These are phyloP conservation scores for Characodon lateralis DNA, from an alignment of 2,797 vertebrate genomes.

Conservation along the genomic window DNA sequence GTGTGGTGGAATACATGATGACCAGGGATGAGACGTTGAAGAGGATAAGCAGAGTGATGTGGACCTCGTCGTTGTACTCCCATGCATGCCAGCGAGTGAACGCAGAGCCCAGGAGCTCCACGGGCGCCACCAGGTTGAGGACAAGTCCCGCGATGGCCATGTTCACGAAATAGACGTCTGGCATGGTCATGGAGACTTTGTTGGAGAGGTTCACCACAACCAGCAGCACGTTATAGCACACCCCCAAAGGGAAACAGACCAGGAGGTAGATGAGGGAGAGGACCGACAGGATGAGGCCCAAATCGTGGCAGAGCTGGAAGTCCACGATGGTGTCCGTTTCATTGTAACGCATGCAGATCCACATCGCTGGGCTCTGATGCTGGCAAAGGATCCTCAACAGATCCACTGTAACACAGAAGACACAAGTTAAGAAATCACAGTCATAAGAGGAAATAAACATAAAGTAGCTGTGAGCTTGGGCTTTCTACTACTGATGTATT, in stretches of 20 bases:
- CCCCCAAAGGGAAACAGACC: slow-evolving; percentile 89
- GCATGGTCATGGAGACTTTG: slow-evolving; percentile 97
- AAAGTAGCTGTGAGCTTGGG: not conserved
- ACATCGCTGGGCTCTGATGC: slow-evolving; percentile 86
- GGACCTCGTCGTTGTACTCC: slow-evolving; percentile 89
- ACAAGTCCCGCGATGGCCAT: slow-evolving; percentile 94
- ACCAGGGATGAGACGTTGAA: slow-evolving; percentile 96
- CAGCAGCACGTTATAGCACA: slow-evolving; percentile 93
- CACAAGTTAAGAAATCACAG: slow-evolving; percentile 11
- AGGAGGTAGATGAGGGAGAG: slow-evolving; percentile 94
- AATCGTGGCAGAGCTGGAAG: slow-evolving; percentile 88
- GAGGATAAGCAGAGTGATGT: slow-evolving; percentile 93
- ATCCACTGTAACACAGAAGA: slow-evolving; percentile 76
- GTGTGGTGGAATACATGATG: slow-evolving; percentile 93
- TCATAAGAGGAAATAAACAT: not conserved
- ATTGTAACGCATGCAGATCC: slow-evolving; percentile 92
- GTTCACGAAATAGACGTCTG: slow-evolving; percentile 97
- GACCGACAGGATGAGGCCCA: slow-evolving; percentile 89
- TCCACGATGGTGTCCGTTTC: slow-evolving; percentile 83
- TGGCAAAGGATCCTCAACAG: slow-evolving; percentile 72
- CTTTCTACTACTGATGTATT: not conserved
- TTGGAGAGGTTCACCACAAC: slow-evolving; percentile 93
- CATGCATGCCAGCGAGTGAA: slow-evolving; percentile 90
- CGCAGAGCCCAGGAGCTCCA: slow-evolving; percentile 88
- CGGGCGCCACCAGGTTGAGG: slow-evolving; percentile 88